phyloP scores from a whole-genome alignment of 2,113 vertebrate genomes.

The Carassius gibelio region DNA sequence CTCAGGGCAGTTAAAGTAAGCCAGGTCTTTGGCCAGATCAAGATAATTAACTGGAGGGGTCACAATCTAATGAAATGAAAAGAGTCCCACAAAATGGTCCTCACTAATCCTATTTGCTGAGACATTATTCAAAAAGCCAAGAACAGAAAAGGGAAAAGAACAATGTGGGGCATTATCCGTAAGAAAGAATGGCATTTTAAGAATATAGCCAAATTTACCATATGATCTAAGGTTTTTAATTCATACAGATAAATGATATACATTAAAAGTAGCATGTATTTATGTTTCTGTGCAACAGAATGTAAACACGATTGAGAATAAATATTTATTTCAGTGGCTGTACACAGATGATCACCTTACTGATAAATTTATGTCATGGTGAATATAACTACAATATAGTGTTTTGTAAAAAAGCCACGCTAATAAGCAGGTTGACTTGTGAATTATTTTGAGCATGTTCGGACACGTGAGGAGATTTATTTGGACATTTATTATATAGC shows the following conservation, averaged over 20 bases:
- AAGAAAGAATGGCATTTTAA: constrained; percentile 4
- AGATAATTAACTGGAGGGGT: constrained; percentile 84
- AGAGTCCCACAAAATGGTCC: constrained; percentile 70
- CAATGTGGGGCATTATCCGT: constrained; percentile 36
- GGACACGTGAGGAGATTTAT: background rate
- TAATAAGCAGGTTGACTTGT: background rate
- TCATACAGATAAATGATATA: background rate
- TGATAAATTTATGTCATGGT: no score
- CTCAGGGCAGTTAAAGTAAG: constrained; percentile 79
- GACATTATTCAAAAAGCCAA: constrained; percentile 72
- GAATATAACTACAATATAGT: background rate
- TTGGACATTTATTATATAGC: constrained; percentile 1
- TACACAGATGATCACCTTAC: background rate
- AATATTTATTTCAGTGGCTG: background rate
- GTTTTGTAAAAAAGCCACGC: background rate
- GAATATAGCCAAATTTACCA: background rate
- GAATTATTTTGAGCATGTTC: background rate
- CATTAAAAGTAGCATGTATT: background rate
- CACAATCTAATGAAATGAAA: constrained; percentile 82
- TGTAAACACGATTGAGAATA: background rate
- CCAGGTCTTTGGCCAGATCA: constrained; percentile 79
- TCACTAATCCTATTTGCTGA: constrained; percentile 72
- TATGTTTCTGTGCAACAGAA: background rate
- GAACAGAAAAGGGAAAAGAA: constrained; percentile 34
- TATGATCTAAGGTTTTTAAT: background rate